Evolutionary conservation across 2,888 invertebrate species (phyloP).

Genomic region (Petrolisthes manimaculis): DNA sequence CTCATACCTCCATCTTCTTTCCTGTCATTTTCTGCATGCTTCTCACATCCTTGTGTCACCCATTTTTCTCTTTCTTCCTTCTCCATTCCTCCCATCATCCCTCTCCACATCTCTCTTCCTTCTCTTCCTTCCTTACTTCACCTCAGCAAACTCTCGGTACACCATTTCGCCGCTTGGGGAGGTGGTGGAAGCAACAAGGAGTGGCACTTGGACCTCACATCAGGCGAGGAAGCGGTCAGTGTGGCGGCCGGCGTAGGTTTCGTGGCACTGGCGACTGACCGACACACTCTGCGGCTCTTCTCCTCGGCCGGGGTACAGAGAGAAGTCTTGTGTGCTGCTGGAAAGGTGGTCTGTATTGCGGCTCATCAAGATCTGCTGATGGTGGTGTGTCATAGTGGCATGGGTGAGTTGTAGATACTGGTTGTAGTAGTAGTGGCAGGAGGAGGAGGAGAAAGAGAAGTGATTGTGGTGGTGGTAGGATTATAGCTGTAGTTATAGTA

Average conservation of each 20-base stretch:
- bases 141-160: slow-evolving; percentile 80
- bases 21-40: background rate
- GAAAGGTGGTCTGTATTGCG: slow-evolving; percentile 79
- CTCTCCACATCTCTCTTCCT: background rate
- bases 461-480: background rate
- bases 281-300: slow-evolving; percentile 84
- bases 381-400: slow-evolving; percentile 77
- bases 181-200: slow-evolving; percentile 78
- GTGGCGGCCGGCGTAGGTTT: slow-evolving; percentile 79
- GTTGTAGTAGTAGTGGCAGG: background rate
- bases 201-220: slow-evolving; percentile 85
- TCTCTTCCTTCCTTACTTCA: background rate
- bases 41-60: background rate
- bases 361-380: slow-evolving; percentile 77
- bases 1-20: too few species aligned
- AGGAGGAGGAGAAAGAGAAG: background rate
- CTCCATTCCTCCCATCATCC: background rate
- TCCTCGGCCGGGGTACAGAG: slow-evolving; percentile 89
- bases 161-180: slow-evolving; percentile 78
- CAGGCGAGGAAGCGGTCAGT: slow-evolving; percentile 82
- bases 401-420: slow-evolving; percentile 67
- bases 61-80: background rate
- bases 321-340: slow-evolving; percentile 80
- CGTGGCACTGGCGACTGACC: slow-evolving; percentile 83
- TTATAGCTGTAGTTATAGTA: background rate